Evolutionary conservation across 2,797 vertebrate species (phyloP).

Genomic region (Acanthurus tractus): DNA sequence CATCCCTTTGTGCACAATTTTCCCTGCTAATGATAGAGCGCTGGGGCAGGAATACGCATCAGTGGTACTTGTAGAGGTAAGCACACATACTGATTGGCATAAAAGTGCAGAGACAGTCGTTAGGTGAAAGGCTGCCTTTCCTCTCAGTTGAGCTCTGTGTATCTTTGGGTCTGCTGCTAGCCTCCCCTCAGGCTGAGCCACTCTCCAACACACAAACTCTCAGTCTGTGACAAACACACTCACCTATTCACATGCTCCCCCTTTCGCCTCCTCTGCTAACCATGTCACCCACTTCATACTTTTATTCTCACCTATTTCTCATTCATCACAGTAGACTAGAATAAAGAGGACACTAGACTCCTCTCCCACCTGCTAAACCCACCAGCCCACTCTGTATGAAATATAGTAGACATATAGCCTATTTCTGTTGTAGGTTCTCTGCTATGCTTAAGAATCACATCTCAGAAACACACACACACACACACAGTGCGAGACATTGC

Average conservation of each 20-base stretch:
- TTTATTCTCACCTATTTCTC: conserved; percentile 20
- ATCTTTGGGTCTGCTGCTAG: conserved; percentile 49
- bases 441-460: conserved; percentile 9
- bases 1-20: conserved; percentile 73
- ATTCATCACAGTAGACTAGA: conserved; percentile 21
- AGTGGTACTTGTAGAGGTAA: conserved; percentile 54
- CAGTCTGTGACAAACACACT: conserved; percentile 30
- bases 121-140: conserved; percentile 33
- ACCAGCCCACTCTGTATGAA: conserved; percentile 26
- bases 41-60: conserved; percentile 55
- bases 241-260: neutral
- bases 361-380: conserved; percentile 5
- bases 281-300: conserved; percentile 6
- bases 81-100: conserved; percentile 54
- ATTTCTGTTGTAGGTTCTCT: conserved; percentile 27
- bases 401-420: neutral
- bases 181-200: conserved; percentile 41
- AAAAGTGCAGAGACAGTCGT: conserved; percentile 46
- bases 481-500: conserved; percentile 17
- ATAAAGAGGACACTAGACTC: conserved; percentile 21
- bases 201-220: conserved; percentile 36
- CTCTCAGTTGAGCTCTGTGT: conserved; percentile 41
- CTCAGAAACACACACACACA: neutral
- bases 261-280: conserved; percentile 8
- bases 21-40: conserved; percentile 69